Evolutionary conservation across 2,797 vertebrate species (phyloP).

Genomic region (Amphiprion clarkii): DNA sequence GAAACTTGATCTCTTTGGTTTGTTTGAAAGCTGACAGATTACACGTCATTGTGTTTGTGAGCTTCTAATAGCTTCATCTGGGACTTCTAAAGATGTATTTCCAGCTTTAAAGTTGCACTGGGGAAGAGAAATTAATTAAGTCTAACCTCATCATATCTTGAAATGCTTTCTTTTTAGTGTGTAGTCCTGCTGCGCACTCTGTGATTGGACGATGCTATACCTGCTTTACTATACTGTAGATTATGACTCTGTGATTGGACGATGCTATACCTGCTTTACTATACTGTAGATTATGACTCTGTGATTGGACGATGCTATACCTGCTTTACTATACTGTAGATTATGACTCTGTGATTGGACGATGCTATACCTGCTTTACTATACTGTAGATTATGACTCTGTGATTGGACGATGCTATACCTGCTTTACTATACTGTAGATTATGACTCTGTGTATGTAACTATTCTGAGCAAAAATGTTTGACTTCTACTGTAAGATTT

Average conservation of each 20-base stretch:
- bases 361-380: background rate
- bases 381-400: background rate
- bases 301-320: no score
- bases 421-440: background rate
- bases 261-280: background rate
- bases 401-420: no score
- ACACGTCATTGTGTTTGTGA: background rate
- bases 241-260: background rate
- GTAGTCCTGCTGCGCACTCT: background rate
- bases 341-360: background rate
- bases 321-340: background rate
- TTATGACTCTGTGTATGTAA: background rate
- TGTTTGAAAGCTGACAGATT: constrained; percentile 20
- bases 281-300: background rate
- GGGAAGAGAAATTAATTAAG: background rate
- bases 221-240: background rate
- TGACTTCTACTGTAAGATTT: no score
- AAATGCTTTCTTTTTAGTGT: background rate
- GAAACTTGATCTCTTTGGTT: background rate
- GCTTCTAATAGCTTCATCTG: constrained; percentile 15
- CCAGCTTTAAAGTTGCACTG: background rate
- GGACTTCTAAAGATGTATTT: constrained; percentile 10
- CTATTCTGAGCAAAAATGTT: no score
- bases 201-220: no score
- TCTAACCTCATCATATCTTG: background rate